Percentiles rank a stretch among this genome's conserved stretches.
These are phyloP conservation scores for Paradisaea rubra DNA, from an alignment of 2,113 vertebrate species.

Conservation along the genomic window DNA sequence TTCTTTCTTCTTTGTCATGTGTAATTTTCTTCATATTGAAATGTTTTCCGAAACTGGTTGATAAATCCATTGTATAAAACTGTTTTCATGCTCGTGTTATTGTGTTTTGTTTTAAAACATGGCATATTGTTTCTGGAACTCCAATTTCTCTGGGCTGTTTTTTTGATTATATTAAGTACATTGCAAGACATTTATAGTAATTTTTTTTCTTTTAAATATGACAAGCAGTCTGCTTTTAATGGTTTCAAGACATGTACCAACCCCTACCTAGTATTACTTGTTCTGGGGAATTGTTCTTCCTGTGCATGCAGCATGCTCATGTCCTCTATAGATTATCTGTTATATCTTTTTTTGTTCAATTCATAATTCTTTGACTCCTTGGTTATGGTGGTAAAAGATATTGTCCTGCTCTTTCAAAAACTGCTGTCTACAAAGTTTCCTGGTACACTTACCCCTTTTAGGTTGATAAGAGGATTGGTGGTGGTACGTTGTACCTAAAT, in stretches of 20 bases:
- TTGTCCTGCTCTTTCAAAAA: background rate
- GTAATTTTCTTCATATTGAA: background rate
- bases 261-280: background rate
- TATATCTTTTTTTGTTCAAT: background rate
- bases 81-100: background rate
- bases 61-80: background rate
- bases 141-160: background rate
- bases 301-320: background rate
- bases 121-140: background rate
- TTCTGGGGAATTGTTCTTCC: background rate
- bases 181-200: background rate
- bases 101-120: background rate
- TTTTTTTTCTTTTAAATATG: background rate
- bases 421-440: background rate
- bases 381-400: background rate
- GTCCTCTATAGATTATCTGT: background rate
- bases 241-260: background rate
- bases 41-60: background rate
- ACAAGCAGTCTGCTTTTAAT: background rate
- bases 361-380: background rate
- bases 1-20: background rate
- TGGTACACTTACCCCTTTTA: accelerated
- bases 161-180: background rate
- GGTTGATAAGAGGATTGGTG: background rate
- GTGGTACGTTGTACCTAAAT: background rate